Evolutionary conservation across 64 coral and sea anemone genomes (phyloP), one percentile per base, ranked within the genome.

Genomic region (Dendronephthya gigantea): DNA sequence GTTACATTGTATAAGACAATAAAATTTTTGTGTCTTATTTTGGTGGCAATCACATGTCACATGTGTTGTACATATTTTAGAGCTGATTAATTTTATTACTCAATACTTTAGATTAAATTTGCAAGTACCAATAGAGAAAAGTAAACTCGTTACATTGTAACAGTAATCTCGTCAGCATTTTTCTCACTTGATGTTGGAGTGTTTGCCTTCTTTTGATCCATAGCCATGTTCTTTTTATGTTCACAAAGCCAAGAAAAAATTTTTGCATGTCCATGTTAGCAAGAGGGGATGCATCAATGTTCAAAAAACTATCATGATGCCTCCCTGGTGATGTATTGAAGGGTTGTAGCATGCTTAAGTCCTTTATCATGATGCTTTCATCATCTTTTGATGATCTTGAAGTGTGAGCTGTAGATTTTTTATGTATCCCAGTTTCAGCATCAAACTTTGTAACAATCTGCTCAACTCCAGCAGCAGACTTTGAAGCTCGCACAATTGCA

Each of bases 401-500:
- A 27, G 90, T 41, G 48, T 91, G 85, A 2, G 82, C 62, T 52
- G 58, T 31, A 22, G 90, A 91, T 50, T 40, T 52, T 16, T 51
- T 39, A n/a, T 91, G 84, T 15, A 91, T 52, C 10, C 38, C 38
- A 39, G 90, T 83, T 50, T 16, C 32, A 14, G 62, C 23, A 49
- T 85, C 89, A 58, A 90, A 90, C 22, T 51, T 36, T 11, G 29
- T 15, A 40, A 84, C 82, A 51, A 90, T 92, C 49, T 84, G 56
- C 39, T 92, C 50, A 23, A 92, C 56, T n/a, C 90, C 90, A 75
- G 86, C 65, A 72, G 86, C 86, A 82, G 90, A 82, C 40, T 88
- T 88, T 10, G 90, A 88, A 17, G 86, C 90, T 74, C 82, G 39
- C 9, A 88, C 35, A 38, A 92, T 88, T 48, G 90, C 56, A 10